These are phyloP conservation scores for Lycaon pictus DNA, from an alignment of 2,113 vertebrate genomes.

Conservation along the genomic window DNA sequence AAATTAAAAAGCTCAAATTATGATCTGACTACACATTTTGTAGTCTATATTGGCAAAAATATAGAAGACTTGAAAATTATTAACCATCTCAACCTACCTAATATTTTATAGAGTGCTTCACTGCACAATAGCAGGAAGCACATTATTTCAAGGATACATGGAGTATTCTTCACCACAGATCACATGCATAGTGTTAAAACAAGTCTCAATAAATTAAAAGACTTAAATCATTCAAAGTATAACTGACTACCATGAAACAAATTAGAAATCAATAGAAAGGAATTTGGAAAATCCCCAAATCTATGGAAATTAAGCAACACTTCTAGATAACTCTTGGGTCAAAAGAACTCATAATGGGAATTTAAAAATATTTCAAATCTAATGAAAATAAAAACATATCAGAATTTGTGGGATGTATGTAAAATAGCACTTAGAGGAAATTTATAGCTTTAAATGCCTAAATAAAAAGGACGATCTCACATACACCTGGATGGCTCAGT, in stretches of 20 bases:
- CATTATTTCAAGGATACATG: neutral
- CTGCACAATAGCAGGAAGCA: neutral
- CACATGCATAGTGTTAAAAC: neutral
- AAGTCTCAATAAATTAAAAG: constrained; percentile 6
- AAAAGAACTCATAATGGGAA: neutral
- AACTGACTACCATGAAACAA: neutral
- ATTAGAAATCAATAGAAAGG: constrained; percentile 3
- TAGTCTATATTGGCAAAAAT: neutral
- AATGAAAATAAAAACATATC: constrained; percentile 20
- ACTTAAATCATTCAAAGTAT: neutral
- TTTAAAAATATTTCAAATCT: neutral
- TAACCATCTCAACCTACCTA: neutral
- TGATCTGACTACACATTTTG: neutral
- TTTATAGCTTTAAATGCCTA: neutral
- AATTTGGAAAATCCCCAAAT: neutral
- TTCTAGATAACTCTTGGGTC: neutral
- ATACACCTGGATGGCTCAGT: neutral
- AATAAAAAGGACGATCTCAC: neutral
- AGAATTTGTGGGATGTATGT: neutral
- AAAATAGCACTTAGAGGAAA: neutral
- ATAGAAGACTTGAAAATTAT: neutral
- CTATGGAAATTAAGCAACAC: neutral
- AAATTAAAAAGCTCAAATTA: neutral
- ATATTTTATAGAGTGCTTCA: neutral
- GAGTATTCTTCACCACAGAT: neutral